phyloP scores from a whole-genome alignment of 2,113 vertebrate genomes.

The Rattus rattus region DNA sequence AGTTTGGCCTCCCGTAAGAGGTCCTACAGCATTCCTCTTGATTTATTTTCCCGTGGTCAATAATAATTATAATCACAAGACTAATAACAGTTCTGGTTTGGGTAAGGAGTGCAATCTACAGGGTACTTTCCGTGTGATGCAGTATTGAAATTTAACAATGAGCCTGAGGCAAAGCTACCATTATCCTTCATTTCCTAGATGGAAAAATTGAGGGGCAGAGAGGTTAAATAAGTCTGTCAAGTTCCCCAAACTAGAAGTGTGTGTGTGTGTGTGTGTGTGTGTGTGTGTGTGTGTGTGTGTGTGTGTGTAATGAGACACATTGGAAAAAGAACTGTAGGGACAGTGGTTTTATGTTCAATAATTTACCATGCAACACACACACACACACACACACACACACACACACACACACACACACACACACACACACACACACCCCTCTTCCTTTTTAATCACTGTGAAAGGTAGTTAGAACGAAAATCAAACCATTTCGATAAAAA shows the following conservation, averaged over 20 bases:
- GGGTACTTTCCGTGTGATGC: not conserved
- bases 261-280: not conserved
- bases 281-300: too few relatives aligned
- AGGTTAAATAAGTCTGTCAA: slow-evolving; percentile 35
- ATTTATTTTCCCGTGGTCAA: not conserved
- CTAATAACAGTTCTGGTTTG: not conserved
- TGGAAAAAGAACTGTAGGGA: not conserved
- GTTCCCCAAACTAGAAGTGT: slow-evolving; percentile 11
- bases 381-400: not conserved
- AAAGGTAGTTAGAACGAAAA: too few relatives aligned
- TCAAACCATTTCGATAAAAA: not conserved
- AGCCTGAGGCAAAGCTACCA: not conserved
- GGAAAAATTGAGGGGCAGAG: slow-evolving; percentile 41
- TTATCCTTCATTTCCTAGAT: slow-evolving; percentile 54
- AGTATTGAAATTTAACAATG: not conserved
- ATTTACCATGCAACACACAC: not conserved
- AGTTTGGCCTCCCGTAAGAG: not conserved
- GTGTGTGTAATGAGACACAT: not conserved
- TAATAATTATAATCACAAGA: slow-evolving; percentile 8
- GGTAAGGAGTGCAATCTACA: not conserved
- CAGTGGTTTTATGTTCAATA: not conserved
- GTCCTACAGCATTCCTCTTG: not conserved
- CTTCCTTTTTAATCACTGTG: not conserved
- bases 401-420: not conserved
- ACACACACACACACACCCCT: not conserved